Evolutionary conservation across 2,113 vertebrate genomes (phyloP).

Genomic region (Poicephalus meyeri): DNA sequence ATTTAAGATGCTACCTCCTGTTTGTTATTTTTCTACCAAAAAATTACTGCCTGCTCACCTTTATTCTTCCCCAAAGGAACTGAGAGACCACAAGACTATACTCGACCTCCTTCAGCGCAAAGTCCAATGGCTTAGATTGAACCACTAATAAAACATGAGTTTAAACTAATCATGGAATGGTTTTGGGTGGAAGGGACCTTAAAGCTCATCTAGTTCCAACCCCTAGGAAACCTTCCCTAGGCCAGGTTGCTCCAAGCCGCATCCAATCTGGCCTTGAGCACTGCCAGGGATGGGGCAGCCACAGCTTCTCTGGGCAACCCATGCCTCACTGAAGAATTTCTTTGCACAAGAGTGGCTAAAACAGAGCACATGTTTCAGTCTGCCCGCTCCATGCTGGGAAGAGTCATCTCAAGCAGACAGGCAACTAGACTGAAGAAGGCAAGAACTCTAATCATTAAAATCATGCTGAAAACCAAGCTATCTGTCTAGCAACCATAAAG

Average conservation of each 20-base stretch:
- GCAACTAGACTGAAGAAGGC: background rate
- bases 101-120: background rate
- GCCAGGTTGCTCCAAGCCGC: background rate
- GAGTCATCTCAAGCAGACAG: background rate
- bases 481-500: background rate
- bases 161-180: background rate
- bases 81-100: background rate
- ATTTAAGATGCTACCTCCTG: background rate
- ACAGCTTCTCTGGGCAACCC: background rate
- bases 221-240: background rate
- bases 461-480: background rate
- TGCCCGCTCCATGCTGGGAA: background rate
- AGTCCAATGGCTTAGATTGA: background rate
- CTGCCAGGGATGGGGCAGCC: background rate
- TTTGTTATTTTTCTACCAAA: background rate
- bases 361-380: background rate
- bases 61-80: background rate
- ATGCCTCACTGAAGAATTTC: background rate
- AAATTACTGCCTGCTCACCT: background rate
- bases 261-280: background rate
- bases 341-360: background rate
- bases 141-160: background rate
- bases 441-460: background rate
- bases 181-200: background rate
- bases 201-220: background rate